Evolutionary conservation across 2,888 invertebrate genomes (phyloP).

Genomic region (Caenorhabditis sp.): DNA sequence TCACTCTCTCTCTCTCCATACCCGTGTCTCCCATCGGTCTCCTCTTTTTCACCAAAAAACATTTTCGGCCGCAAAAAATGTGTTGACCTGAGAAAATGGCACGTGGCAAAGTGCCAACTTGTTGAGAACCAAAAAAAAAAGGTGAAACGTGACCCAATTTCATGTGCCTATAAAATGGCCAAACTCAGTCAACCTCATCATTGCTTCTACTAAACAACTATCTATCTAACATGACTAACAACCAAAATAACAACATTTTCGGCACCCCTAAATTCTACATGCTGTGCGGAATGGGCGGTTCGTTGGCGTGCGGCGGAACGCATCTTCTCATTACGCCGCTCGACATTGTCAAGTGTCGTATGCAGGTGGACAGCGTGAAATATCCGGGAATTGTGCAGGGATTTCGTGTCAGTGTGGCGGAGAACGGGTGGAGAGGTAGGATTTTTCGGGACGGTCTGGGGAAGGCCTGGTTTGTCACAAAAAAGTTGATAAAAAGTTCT

Average conservation of each 20-base stretch:
- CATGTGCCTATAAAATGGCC: background rate
- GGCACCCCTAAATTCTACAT: slow-evolving; percentile 87
- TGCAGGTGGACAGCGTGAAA: slow-evolving; percentile 87
- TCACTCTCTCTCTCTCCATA: too few species aligned
- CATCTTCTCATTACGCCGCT: slow-evolving; percentile 87
- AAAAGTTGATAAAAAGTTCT: too few species aligned
- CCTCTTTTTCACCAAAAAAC: too few species aligned
- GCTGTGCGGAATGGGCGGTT: slow-evolving; percentile 89
- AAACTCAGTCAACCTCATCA: background rate
- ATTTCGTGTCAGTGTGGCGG: slow-evolving; percentile 81
- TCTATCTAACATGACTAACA: background rate
- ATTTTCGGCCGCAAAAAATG: too few species aligned
- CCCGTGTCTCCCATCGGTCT: too few species aligned
- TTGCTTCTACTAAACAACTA: too few species aligned
- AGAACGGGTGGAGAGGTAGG: slow-evolving; percentile 79
- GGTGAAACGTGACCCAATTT: too few species aligned
- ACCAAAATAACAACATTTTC: background rate
- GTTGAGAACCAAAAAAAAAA: too few species aligned
- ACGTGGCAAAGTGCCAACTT: too few species aligned
- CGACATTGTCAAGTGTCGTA: slow-evolving; percentile 90
- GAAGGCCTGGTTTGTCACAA: too few species aligned
- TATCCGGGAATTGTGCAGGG: slow-evolving; percentile 76
- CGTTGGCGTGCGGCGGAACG: slow-evolving; percentile 82
- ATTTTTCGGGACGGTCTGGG: background rate
- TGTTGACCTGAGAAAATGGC: too few species aligned